Percentiles rank a stretch among this genome's conserved stretches.
Conservation (phyloP, 1,140 invertebrate genomes). For the Aporrectodea caliginosa region DNA sequence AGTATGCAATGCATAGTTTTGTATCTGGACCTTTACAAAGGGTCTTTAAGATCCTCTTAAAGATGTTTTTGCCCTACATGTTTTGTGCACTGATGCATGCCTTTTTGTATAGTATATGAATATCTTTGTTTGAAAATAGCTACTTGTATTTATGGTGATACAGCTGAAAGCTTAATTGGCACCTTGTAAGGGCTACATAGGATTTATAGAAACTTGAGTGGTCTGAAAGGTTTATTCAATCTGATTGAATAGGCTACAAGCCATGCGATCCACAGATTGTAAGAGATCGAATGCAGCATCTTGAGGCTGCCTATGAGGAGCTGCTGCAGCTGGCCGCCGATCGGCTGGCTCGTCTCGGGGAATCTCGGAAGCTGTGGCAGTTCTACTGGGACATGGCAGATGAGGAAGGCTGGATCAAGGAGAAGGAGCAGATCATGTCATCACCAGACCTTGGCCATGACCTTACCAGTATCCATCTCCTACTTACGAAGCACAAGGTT, state of each 20-base stretch:
- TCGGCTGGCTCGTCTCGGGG: constrained; percentile 82
- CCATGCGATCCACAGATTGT: constrained; percentile 94
- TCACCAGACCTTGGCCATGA: constrained; percentile 79
- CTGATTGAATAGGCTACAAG: constrained; percentile 68
- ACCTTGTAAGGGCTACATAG: too few relatives aligned
- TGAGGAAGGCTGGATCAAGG: constrained; percentile 99
- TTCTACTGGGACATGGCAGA: constrained; percentile 99
- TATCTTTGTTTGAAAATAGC: too few relatives aligned
- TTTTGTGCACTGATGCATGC: too few relatives aligned
- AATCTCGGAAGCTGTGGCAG: constrained; percentile 95
- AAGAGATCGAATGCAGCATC: constrained; percentile 79
- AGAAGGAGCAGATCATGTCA: constrained; percentile 98
- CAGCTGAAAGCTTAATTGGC: too few relatives aligned
- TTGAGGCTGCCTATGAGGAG: constrained; percentile 88
- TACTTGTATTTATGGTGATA: too few relatives aligned
- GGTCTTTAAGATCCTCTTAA: too few relatives aligned
- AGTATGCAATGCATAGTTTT: too few relatives aligned
- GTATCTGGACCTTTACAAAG: too few relatives aligned
- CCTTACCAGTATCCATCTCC: constrained; percentile 85
- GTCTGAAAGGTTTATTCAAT: too few relatives aligned
- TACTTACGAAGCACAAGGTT: constrained; percentile 89
- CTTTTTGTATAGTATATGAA: too few relatives aligned
- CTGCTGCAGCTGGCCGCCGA: constrained; percentile 91
- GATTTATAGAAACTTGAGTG: too few relatives aligned
- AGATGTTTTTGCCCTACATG: too few relatives aligned